Evolutionary conservation across 1,140 invertebrate genomes (phyloP).

Genomic region (Vanessa atalanta): DNA sequence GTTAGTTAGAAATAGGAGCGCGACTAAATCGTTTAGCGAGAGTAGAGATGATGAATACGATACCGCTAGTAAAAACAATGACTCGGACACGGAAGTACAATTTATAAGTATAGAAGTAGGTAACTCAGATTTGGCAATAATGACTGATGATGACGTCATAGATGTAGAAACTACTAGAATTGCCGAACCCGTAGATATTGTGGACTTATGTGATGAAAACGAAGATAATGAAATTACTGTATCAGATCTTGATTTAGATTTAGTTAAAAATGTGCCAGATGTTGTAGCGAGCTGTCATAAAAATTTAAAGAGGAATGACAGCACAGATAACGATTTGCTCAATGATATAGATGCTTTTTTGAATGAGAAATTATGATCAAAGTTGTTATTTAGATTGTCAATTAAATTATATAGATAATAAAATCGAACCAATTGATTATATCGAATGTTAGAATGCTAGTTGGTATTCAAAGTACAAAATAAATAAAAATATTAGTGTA

Average conservation of each 20-base stretch:
- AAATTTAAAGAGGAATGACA: constrained; percentile 43
- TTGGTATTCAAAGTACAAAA: constrained; percentile 21
- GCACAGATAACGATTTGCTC: constrained; percentile 50
- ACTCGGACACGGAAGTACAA: constrained; percentile 70
- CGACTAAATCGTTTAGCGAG: constrained; percentile 49
- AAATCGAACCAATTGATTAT: not conserved
- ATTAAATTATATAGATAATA: not conserved
- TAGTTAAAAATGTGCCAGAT: constrained; percentile 69
- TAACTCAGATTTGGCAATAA: constrained; percentile 39
- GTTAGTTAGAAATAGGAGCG: constrained; percentile 61
- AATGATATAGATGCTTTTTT: constrained; percentile 64
- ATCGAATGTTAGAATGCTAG: constrained; percentile 16
- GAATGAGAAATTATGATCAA: constrained; percentile 63
- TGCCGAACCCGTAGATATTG: constrained; percentile 58
- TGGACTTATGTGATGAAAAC: constrained; percentile 66
- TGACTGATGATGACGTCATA: constrained; percentile 56
- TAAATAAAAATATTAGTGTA: not conserved
- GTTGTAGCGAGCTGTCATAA: constrained; percentile 70
- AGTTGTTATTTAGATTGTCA: constrained; percentile 26
- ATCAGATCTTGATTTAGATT: constrained; percentile 55
- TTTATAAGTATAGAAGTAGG: constrained; percentile 59
- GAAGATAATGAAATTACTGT: constrained; percentile 58
- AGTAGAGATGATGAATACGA: constrained; percentile 47
- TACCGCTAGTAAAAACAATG: constrained; percentile 47
- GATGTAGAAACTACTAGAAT: constrained; percentile 60